Conservation (phyloP, 1,140 invertebrate genomes). For the Notospermus geniculatus region DNA sequence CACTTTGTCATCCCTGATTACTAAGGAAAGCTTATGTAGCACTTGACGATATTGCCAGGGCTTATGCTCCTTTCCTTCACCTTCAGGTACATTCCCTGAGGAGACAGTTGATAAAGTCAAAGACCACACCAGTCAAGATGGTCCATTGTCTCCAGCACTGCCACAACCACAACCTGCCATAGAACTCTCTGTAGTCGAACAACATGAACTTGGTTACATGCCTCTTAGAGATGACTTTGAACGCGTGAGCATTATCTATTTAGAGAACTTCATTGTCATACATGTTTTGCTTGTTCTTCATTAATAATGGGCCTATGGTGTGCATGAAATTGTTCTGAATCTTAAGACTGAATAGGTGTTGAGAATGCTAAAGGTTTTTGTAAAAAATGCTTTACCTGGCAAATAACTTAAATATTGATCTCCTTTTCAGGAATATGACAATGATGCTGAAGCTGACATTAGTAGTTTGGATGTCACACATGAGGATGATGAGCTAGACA, state of each 20-base stretch:
- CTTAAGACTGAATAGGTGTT: background rate
- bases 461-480: constrained; percentile 73
- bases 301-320: background rate
- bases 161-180: constrained; percentile 71
- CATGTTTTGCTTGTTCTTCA: background rate
- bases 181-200: constrained; percentile 77
- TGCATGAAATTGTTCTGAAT: background rate
- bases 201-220: constrained; percentile 88
- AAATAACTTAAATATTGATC: no score
- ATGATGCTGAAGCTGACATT: constrained; percentile 84
- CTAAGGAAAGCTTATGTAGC: no score
- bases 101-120: constrained; percentile 36
- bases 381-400: no score
- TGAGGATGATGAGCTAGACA: constrained; percentile 87
- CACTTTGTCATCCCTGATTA: no score
- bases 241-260: constrained; percentile 60
- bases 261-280: background rate
- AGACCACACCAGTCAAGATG: constrained; percentile 75
- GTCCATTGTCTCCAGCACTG: constrained; percentile 61
- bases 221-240: constrained; percentile 94
- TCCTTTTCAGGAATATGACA: constrained; percentile 76
- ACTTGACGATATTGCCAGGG: no score
- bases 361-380: background rate
- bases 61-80: constrained; percentile 12
- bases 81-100: constrained; percentile 55